Evolutionary conservation across 1,140 invertebrate species (phyloP), one percentile per base, ranked within the genome.

Genomic region (Hypsibius dujardini): DNA sequence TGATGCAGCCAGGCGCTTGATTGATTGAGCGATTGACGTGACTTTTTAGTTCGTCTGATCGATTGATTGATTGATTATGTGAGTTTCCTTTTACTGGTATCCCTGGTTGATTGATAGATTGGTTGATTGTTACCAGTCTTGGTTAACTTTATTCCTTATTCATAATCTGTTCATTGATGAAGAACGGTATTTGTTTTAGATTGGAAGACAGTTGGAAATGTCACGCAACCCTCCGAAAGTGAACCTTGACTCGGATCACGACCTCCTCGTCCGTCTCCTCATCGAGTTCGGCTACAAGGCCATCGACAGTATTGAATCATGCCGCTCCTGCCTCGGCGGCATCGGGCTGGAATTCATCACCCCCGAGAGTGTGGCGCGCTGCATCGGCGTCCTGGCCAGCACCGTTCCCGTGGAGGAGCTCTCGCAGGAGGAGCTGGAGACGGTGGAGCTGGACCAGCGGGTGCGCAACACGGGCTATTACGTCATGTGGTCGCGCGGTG

Each of bases 401-500:
- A 73, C 87, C 88, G 3, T 87, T 86, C 42, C 62, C 12, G 12
- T 67, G 45, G 62, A 67, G 42, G 62, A 67, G 7, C 62, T 67
- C 12, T 67, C 62, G 12, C 12, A 67, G 45, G 62, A 67, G 45
- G 62, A 67, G 45, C 12, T 67, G 12, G 62, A 67, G 12, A 15
- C 62, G 12, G 45, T 67, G 12, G 62, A 67, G 72, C 59, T 67
- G 72, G 72, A 72, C 59, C 59, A 72, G 47, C 12, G 47, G 12
- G 56, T 71, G 12, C 12, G 46, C 12, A 70, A 14, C 3, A 70
- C 47, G 60, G 47, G 70, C 12, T 70, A 67, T 62, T 71, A 46
- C 70, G 15, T 71, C n/a, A 71, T 70, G 46, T 71, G 56, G 46
- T 69, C 56, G 40, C n/a, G 71, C 40, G 2, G 40, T 28, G 47